These are phyloP conservation scores for Rotaria magnacalcarata DNA, from an alignment of 2,888 invertebrate species.

Conservation along the genomic window DNA sequence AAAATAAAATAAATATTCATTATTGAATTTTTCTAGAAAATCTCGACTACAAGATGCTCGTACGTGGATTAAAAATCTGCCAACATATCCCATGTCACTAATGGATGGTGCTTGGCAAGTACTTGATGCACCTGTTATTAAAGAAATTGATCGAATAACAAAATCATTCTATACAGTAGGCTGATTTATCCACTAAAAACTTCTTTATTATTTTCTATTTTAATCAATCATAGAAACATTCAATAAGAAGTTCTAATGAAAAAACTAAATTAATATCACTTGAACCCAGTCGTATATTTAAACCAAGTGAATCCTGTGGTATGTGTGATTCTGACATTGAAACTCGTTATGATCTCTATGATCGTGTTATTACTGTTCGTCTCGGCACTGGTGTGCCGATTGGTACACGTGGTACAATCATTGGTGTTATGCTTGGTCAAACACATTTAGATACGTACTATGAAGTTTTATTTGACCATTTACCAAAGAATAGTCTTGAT, in stretches of 20 bases:
- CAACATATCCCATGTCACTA: background rate
- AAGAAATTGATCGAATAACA: background rate
- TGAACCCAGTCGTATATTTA: background rate
- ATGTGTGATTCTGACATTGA: background rate
- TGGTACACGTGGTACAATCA: slow-evolving; percentile 5
- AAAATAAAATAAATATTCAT: too few species aligned
- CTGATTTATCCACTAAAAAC: background rate
- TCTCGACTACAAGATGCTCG: background rate
- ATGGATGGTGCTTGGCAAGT: background rate
- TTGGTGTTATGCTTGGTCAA: slow-evolving; percentile 19
- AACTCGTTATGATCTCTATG: background rate
- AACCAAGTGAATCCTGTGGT: background rate
- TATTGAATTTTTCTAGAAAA: background rate
- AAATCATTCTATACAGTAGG: background rate
- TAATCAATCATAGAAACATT: background rate
- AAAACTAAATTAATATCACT: background rate
- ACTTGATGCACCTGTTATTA: slow-evolving; percentile 18
- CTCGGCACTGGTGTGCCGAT: slow-evolving; percentile 23
- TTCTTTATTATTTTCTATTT: background rate
- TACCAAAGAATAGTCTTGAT: background rate
- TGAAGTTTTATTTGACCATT: slow-evolving; percentile 19
- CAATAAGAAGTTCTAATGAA: background rate
- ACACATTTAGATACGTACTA: slow-evolving; percentile 21
- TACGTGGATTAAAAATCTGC: slow-evolving; percentile 12
- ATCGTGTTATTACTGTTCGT: slow-evolving; percentile 23